Conservation (phyloP, 1,140 invertebrate genomes). For the Zaprionus taronus region DNA sequence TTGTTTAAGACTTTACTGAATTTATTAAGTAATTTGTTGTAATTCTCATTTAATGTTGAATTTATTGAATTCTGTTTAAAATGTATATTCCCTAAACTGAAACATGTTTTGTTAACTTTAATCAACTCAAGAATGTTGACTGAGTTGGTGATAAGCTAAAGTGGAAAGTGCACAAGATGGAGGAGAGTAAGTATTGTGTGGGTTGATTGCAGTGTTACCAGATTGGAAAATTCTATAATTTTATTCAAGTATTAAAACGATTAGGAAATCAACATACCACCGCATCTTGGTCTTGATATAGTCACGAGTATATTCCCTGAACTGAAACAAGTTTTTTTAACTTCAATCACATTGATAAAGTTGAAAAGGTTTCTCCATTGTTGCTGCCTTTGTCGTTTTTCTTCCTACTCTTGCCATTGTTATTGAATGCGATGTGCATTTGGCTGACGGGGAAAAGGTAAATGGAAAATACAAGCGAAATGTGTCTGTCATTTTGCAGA, state of each 20-base stretch:
- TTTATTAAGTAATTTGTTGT: background rate
- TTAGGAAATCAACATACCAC: too few relatives aligned
- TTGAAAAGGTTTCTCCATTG: conserved; percentile 15
- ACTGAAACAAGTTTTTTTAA: background rate
- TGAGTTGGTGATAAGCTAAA: background rate
- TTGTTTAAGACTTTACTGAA: background rate
- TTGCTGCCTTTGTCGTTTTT: background rate
- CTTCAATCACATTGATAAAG: conserved; percentile 18
- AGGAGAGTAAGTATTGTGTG: too few relatives aligned
- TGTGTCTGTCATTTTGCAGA: conserved; percentile 30
- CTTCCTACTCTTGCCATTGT: conserved; percentile 1
- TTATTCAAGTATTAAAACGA: too few relatives aligned
- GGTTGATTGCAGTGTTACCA: too few relatives aligned
- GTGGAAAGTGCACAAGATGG: background rate
- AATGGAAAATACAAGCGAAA: conserved; percentile 32
- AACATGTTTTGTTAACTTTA: background rate
- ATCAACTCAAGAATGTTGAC: background rate
- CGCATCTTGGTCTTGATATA: too few relatives aligned
- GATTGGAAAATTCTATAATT: too few relatives aligned
- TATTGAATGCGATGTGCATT: conserved; percentile 30
- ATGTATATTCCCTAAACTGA: background rate
- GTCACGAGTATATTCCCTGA: background rate
- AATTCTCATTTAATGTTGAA: background rate
- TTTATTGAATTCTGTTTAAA: background rate
- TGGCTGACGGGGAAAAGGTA: conserved; percentile 30